Base-by-base conservation (phyloP, 1,140 invertebrate species). In the Philopotamus ludificatus region DNA sequence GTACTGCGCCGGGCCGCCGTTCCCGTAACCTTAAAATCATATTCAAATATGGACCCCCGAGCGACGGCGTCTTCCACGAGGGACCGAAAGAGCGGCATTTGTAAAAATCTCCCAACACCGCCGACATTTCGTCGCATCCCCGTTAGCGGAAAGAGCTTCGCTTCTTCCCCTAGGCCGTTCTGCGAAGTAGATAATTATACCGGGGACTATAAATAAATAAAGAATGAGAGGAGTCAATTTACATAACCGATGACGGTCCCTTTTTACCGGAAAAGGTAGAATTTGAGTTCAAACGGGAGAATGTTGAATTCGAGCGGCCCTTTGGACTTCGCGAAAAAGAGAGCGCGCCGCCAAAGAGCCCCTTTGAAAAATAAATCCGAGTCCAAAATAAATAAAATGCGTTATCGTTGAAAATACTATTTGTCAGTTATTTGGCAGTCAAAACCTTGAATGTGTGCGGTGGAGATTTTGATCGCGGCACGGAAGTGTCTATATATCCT, bases 21-120 rank as follows among this genome's bases (percentile, higher is more conserved):
- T n/a, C n/a, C n/a, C 54, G 39, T 60, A 60, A 60, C 57, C 57
- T 60, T 41, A 28, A 47, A 47, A 26, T 47, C 18, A 16, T 16
- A 47, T 16, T 47, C 18, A 47, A 47, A 47, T 16, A n/a, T n/a
- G n/a, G n/a, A 15, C 44, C 28, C 28, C 28, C 28, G 28, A 34
- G 28, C 4, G 28, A 34, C 28, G 28, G 12, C 28, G n/a, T n/a
- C n/a, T n/a, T n/a, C n/a, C n/a, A n/a, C n/a, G n/a, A n/a, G n/a
- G n/a, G n/a, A n/a, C n/a, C n/a, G 42, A 12, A 12, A 44, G 3
- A 2, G 3, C 21, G 7, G 47, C 47, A 50, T 50, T 50, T 50
- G 28, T 34, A 34, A 34, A 12, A 34, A 34, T 34, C 12, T 34
- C 28, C 4, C 12, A 34, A 34, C 12, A 49, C 16, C 47, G 47